phyloP scores from a whole-genome alignment of 2,888 invertebrate genomes.

The Beris morrisii region DNA sequence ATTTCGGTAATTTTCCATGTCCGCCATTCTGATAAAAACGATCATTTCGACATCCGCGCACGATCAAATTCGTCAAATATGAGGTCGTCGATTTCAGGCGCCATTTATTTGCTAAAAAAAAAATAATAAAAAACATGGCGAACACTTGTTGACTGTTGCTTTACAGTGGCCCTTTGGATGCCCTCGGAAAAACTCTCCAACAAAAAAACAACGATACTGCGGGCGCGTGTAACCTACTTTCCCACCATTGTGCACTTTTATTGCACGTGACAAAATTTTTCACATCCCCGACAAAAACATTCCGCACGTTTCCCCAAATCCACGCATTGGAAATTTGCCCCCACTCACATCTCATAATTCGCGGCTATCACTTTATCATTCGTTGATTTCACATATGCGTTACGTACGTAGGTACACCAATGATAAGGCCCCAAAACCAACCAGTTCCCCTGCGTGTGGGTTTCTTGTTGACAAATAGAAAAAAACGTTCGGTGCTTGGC shows the following conservation, averaged over 20 bases:
- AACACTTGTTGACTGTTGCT: background rate
- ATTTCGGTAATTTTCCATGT: too few relatives aligned
- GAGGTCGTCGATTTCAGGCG: background rate
- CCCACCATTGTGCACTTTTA: conserved; percentile 31
- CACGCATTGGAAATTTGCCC: background rate
- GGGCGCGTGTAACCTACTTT: conserved; percentile 34
- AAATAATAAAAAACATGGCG: conserved; percentile 5
- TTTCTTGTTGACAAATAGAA: conserved; percentile 4
- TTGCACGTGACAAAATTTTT: conserved; percentile 33
- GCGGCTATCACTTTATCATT: background rate
- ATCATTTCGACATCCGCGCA: background rate
- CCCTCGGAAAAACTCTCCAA: too few relatives aligned
- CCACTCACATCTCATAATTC: conserved; percentile 2
- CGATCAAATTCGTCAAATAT: conserved; percentile 3
- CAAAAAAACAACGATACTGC: too few relatives aligned
- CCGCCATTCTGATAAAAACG: background rate
- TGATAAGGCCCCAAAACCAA: conserved; percentile 2
- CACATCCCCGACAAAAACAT: background rate
- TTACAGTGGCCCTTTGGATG: background rate
- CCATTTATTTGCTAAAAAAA: conserved; percentile 23
- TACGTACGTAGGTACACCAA: background rate
- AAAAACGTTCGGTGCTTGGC: background rate
- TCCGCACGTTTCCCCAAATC: background rate
- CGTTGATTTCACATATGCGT: background rate
- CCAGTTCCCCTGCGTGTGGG: background rate